Percentiles rank a stretch among this genome's conserved stretches.
phyloP scores from a whole-genome alignment of 2,888 invertebrate genomes.

The Smittia sp. region DNA sequence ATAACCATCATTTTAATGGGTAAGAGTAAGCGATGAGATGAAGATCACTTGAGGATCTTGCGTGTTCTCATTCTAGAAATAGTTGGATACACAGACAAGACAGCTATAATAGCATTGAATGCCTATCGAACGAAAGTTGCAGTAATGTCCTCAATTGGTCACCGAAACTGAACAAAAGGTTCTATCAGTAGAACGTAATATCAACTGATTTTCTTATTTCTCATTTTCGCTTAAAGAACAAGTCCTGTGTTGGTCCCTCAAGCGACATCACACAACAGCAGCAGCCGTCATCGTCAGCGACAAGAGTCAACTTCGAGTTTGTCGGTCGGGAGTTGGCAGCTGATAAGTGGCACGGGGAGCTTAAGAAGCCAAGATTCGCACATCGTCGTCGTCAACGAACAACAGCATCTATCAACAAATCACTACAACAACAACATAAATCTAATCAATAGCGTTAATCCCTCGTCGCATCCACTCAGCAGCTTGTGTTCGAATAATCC shows the following conservation, averaged over 20 bases:
- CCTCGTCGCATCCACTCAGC: background rate
- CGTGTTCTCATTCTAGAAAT: background rate
- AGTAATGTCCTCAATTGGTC: constrained; percentile 49
- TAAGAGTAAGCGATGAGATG: constrained; percentile 39
- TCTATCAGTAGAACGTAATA: background rate
- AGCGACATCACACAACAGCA: constrained; percentile 48
- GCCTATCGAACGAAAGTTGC: constrained; percentile 39
- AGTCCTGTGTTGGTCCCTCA: constrained; percentile 66
- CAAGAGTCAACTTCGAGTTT: constrained; percentile 60
- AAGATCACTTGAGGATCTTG: background rate
- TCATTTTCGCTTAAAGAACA: constrained; percentile 52
- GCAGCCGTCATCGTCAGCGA: constrained; percentile 53
- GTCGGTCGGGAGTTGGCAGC: constrained; percentile 66
- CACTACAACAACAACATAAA: constrained; percentile 24
- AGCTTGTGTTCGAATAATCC: constrained; percentile 28
- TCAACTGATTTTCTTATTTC: background rate
- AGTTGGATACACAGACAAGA: constrained; percentile 31
- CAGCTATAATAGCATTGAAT: constrained; percentile 3
- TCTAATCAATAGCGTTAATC: constrained; percentile 22
- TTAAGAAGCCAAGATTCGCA: constrained; percentile 55
- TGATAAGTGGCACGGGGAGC: constrained; percentile 67
- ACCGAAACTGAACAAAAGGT: constrained; percentile 45
- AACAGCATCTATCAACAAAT: background rate
- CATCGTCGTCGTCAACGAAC: constrained; percentile 35
- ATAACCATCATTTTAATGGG: constrained; percentile 47